Base-by-base conservation (phyloP, 2,888 invertebrate genomes). In the Nycteola revayana region DNA sequence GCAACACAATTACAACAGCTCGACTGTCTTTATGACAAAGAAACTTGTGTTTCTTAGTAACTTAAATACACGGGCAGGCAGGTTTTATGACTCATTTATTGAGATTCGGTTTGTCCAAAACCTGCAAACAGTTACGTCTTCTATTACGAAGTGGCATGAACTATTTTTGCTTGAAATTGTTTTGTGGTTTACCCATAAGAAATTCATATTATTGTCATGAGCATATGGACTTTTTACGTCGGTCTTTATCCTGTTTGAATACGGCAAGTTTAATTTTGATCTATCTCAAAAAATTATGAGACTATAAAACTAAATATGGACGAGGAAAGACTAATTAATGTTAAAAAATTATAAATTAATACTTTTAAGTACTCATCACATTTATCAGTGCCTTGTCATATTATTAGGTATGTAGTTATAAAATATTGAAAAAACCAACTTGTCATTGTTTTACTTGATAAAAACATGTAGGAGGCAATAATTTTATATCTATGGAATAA, bases 141-240 rank as follows among this genome's bases (percentile, higher is more conserved):
- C 36, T 55, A 55, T 45, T 35, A 26, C 35, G 11, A 25, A 34
- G 40, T 21, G 25, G 34, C 43, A 44, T 42, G 42, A 59, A 48
- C 17, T 39, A 39, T 47, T 50, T 41, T 59, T 24, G 36, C 27
- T 20, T 31, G 32, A 39, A 27, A 34, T 25, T 20, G 22, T 42
- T 25, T 9, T 31, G 25, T 22, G 21, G 10, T 36, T 39, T 32
- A 36, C 34, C 27, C 24, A 28, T 34, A 29, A 38, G 41, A 50
- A 55, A 59, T 59, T 55, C 50, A 59, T 59, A 42, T 48, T 59
- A 32, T 44, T 41, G 55, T 59, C 49, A 42, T 42, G 55, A 30
- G 35, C 33, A 34, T 29, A 37, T 48, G 28, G 35, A 36, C 36
- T 37, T 54, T 54, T 50, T 47, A 54, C 37, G 39, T 49, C 42